These are phyloP conservation scores for Perognathus longimembris DNA, from an alignment of 2,113 vertebrate species.

Conservation along the genomic window DNA sequence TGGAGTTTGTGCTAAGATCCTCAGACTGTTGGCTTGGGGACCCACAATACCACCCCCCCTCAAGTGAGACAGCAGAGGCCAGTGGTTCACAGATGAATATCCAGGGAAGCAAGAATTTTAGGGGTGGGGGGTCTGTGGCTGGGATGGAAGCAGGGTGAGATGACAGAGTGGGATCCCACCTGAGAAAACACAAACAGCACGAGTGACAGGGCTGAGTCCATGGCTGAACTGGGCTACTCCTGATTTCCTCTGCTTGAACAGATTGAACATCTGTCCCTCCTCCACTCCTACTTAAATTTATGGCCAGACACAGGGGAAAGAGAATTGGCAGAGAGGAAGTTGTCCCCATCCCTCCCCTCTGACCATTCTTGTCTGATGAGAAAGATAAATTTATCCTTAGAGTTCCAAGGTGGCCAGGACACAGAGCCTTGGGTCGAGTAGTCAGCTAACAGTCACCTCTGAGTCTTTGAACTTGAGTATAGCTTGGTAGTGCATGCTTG, in stretches of 20 bases:
- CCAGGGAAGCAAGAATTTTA: neutral
- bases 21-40: neutral
- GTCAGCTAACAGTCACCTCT: neutral
- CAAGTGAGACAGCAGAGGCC: neutral
- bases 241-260: neutral
- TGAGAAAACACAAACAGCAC: neutral
- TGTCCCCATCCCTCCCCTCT: too few relatives aligned
- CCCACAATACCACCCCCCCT: neutral
- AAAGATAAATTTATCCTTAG: neutral
- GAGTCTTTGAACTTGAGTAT: neutral
- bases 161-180: neutral
- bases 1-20: neutral
- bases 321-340: neutral
- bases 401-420: neutral
- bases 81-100: neutral
- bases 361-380: neutral
- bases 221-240: neutral
- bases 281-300: too few relatives aligned
- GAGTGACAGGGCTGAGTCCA: neutral
- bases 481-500: neutral
- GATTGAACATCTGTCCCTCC: neutral
- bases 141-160: too few relatives aligned
- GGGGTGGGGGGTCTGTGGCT: accelerated
- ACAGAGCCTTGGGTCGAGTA: neutral
- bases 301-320: neutral